phyloP scores from a whole-genome alignment of 2,888 invertebrate genomes.

The Drosophila aldrichi region DNA sequence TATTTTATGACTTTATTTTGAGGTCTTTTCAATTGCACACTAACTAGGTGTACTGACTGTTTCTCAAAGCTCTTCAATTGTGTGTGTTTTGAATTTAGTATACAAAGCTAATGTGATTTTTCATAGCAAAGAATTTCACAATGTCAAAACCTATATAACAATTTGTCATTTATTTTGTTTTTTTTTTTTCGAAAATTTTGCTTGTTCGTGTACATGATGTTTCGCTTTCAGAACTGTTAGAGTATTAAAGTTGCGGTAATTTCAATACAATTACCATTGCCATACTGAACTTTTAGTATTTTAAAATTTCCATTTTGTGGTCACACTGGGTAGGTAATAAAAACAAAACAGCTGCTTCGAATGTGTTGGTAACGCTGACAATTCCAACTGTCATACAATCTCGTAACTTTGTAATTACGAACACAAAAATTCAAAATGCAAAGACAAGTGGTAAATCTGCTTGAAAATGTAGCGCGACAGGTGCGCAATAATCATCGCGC shows the following conservation, averaged over 20 bases:
- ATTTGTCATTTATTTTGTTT: background rate
- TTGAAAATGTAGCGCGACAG: slow-evolving; percentile 54
- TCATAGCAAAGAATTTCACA: background rate
- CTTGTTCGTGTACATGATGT: background rate
- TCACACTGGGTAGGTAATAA: slow-evolving; percentile 8
- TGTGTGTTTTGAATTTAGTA: background rate
- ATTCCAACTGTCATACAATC: slow-evolving; percentile 28
- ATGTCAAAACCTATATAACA: background rate
- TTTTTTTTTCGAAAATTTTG: background rate
- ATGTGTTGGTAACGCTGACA: slow-evolving; percentile 28
- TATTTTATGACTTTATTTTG: slow-evolving; percentile 3
- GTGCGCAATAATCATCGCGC: slow-evolving; percentile 44
- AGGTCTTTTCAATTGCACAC: background rate
- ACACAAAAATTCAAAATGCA: slow-evolving; percentile 46
- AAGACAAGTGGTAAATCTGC: slow-evolving; percentile 52
- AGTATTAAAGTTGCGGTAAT: slow-evolving; percentile 1
- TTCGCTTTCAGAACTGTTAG: background rate
- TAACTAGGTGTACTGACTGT: background rate
- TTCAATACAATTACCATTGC: background rate
- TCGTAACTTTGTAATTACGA: slow-evolving; percentile 30
- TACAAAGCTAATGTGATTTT: background rate
- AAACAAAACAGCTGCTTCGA: slow-evolving; percentile 31
- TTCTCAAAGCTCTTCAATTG: background rate
- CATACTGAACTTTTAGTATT: background rate
- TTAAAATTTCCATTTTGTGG: background rate